Evolutionary conservation across 1,140 invertebrate genomes (phyloP).

Genomic region (Caenorhabditis inopinata): DNA sequence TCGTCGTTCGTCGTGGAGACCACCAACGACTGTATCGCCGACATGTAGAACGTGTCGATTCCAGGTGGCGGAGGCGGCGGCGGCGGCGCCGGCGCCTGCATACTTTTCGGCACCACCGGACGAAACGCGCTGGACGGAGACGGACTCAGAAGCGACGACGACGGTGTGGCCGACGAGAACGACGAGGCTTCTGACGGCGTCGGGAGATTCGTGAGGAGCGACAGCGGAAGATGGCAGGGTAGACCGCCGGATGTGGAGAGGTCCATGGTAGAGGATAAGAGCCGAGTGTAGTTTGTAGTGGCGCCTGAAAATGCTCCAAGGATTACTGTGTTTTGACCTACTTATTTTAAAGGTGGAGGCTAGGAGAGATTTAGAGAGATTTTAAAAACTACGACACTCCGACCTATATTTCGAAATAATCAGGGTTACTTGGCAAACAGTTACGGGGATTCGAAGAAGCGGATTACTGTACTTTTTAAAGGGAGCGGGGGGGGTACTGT

Average conservation of each 20-base stretch:
- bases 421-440: no score
- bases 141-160: not conserved
- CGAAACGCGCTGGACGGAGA: slow-evolving; percentile 22
- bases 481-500: no score
- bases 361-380: no score
- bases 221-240: not conserved
- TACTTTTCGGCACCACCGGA: not conserved
- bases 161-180: not conserved
- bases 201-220: not conserved
- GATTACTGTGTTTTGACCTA: no score
- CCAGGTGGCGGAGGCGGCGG: not conserved
- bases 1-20: not conserved
- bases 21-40: not conserved
- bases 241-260: not conserved
- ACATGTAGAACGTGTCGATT: not conserved
- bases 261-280: not conserved
- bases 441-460: no score
- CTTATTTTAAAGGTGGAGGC: no score
- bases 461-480: no score
- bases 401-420: no score
- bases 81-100: not conserved
- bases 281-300: not conserved
- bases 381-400: no score
- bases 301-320: not conserved
- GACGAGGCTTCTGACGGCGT: not conserved